Conservation (phyloP, 2,113 vertebrate species). For the Otis tarda region DNA sequence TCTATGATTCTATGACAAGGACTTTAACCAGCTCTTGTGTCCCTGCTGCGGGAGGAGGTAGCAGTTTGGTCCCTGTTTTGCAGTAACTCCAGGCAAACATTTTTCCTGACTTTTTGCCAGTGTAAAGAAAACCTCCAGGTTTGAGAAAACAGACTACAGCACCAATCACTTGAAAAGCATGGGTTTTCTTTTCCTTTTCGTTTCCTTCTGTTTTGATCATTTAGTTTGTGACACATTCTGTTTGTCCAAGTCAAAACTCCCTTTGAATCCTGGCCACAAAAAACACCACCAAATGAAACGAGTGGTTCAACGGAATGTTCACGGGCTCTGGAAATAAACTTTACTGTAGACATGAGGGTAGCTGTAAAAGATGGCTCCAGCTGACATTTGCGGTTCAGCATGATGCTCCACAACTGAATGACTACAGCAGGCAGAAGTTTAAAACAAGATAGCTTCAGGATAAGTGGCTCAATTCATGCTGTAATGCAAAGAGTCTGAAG, state of each 20-base stretch:
- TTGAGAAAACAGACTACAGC: neutral
- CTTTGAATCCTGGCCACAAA: neutral
- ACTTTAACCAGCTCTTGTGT: neutral
- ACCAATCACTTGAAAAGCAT: neutral
- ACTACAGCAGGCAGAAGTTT: neutral
- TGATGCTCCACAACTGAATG: neutral
- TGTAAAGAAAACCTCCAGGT: neutral
- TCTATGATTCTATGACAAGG: no score
- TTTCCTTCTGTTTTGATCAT: neutral
- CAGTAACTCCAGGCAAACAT: neutral
- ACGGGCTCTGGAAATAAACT: neutral
- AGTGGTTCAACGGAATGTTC: rapidly evolving
- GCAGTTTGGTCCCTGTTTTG: neutral
- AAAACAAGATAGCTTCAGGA: neutral
- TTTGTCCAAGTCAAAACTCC: neutral
- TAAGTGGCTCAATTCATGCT: neutral
- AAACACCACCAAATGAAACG: rapidly evolving
- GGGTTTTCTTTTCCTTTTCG: neutral
- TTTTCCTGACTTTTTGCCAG: neutral
- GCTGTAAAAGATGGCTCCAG: rapidly evolving
- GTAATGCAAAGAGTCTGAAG: neutral
- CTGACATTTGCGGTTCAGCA: neutral
- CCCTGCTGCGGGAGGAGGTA: neutral
- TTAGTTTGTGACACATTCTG: neutral
- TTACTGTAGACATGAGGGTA: neutral